These are phyloP conservation scores for Chymomyza caudatula DNA, from an alignment of 2,888 invertebrate species.

Conservation along the genomic window DNA sequence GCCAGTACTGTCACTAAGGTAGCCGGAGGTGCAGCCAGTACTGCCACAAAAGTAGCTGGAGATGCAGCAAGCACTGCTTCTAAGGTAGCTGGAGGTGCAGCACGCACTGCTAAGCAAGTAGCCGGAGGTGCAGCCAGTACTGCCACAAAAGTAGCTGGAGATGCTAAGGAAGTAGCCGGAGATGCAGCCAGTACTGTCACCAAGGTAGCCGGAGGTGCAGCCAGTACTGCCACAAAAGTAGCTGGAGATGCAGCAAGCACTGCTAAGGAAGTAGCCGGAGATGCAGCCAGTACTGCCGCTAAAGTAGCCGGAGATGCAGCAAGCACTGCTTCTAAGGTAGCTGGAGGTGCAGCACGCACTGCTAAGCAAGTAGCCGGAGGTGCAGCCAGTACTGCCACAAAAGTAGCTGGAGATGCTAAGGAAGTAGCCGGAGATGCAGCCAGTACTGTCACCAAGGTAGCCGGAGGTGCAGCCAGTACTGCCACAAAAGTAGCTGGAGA, in stretches of 20 bases:
- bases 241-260: not conserved
- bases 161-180: not conserved
- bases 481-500: not conserved
- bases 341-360: not conserved
- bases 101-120: not conserved
- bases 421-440: not conserved
- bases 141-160: not conserved
- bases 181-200: not conserved
- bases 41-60: constrained; percentile 1
- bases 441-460: not conserved
- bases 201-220: not conserved
- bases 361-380: not conserved
- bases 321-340: not conserved
- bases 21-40: not conserved
- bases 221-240: not conserved
- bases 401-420: not conserved
- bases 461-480: not conserved
- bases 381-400: not conserved
- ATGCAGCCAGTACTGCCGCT: constrained; percentile 1
- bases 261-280: not conserved
- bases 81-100: not conserved
- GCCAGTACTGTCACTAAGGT: constrained; percentile 2
- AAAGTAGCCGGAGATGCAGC: not conserved
- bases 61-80: not conserved
- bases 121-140: constrained; percentile 2